These are phyloP conservation scores for Hassar affinis DNA, from an alignment of 2,113 vertebrate species.

Conservation along the genomic window DNA sequence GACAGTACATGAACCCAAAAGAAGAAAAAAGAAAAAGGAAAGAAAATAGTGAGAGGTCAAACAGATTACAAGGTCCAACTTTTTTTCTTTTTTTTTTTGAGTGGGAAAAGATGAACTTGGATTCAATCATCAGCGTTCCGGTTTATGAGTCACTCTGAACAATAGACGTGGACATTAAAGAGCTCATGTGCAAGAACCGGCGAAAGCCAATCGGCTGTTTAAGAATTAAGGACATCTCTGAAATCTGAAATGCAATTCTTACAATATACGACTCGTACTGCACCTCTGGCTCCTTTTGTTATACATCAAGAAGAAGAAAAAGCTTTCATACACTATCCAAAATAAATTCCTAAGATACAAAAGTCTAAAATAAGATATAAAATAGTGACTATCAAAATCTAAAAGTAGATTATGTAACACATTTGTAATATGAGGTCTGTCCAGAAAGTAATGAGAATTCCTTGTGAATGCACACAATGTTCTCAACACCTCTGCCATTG, in stretches of 20 bases:
- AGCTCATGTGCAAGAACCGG: neutral
- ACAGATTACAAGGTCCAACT: constrained; percentile 73
- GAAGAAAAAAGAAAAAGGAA: constrained; percentile 71
- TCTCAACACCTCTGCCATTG: no score
- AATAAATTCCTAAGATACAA: neutral
- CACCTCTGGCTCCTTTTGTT: neutral
- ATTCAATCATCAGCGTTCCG: constrained; percentile 45
- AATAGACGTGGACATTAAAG: neutral
- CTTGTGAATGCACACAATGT: no score
- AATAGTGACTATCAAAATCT: neutral
- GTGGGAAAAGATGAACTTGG: constrained; percentile 43
- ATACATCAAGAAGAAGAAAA: neutral
- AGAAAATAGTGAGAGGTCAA: constrained; percentile 72
- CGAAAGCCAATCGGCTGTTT: neutral
- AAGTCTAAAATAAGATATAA: neutral
- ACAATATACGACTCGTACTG: neutral
- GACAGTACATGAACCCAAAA: constrained; percentile 80
- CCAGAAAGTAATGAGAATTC: no score
- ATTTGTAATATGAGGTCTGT: neutral
- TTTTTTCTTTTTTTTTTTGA: constrained; percentile 49
- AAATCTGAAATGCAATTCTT: neutral
- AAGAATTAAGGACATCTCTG: neutral
- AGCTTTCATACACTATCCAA: neutral
- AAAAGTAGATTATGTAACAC: neutral
- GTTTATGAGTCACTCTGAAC: neutral